phyloP scores from a whole-genome alignment of 53 echinoderm and acorn worm species.

The Holothuria leucospilota region DNA sequence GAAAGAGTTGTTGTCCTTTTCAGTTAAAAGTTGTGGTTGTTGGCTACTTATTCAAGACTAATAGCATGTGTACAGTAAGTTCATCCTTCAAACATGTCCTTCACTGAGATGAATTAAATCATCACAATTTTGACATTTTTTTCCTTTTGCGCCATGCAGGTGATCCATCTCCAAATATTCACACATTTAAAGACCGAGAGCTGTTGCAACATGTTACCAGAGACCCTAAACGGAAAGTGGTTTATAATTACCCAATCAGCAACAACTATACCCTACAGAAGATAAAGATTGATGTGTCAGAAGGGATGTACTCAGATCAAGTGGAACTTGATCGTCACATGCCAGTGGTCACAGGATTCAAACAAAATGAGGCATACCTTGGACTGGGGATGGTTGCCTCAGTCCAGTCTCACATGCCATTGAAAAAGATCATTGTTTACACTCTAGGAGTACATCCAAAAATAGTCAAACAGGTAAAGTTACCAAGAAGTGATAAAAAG shows the following conservation, averaged over 20 bases:
- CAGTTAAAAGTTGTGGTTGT: too few species aligned
- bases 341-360: slow-evolving; percentile 83
- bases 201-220: slow-evolving; percentile 72
- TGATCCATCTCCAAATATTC: neutral
- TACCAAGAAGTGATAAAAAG: too few species aligned
- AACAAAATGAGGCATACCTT: slow-evolving; percentile 61
- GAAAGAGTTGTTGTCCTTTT: too few species aligned
- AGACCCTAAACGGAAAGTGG: slow-evolving; percentile 63
- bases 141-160: too few species aligned
- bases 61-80: too few species aligned
- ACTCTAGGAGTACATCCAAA: slow-evolving; percentile 84
- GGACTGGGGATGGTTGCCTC: slow-evolving; percentile 92
- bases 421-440: slow-evolving; percentile 88
- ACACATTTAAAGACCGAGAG: slow-evolving; percentile 43
- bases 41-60: too few species aligned
- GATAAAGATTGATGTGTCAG: slow-evolving; percentile 68
- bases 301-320: slow-evolving; percentile 50
- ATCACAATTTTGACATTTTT: too few species aligned
- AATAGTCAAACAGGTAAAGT: slow-evolving; percentile 73
- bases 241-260: slow-evolving; percentile 80
- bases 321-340: slow-evolving; percentile 68
- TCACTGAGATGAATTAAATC: too few species aligned
- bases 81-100: too few species aligned
- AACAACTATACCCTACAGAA: slow-evolving; percentile 58
- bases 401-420: slow-evolving; percentile 89